A percentile compares a stretch with the other conserved stretches of the same genome.
phyloP scores from a whole-genome alignment of 2,797 vertebrate species.

The Nyctalus aviator region DNA sequence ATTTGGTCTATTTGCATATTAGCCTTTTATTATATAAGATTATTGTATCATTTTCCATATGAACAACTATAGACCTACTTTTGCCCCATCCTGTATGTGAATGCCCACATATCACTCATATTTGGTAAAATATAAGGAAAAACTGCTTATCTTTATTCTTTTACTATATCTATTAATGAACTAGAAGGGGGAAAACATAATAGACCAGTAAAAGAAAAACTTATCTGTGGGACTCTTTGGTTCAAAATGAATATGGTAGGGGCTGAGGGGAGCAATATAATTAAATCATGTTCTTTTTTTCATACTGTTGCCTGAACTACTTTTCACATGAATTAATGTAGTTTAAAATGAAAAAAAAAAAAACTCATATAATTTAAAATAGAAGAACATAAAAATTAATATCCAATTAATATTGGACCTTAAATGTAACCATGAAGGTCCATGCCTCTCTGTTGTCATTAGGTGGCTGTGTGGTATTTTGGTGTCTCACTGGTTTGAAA shows the following conservation, averaged over 20 bases:
- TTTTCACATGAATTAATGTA: constrained; percentile 9
- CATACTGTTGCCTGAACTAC: background rate
- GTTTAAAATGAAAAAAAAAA: constrained; percentile 2
- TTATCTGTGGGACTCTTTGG: background rate
- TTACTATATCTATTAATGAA: background rate
- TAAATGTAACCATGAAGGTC: background rate
- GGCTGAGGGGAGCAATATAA: background rate
- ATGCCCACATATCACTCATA: background rate
- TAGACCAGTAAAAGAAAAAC: background rate
- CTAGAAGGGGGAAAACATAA: background rate
- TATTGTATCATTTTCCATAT: background rate
- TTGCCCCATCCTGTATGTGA: background rate
- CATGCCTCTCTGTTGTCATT: background rate
- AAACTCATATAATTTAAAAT: background rate
- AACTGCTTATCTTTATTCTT: background rate
- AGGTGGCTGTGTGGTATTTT: background rate
- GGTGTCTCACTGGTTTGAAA: background rate
- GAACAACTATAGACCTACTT: background rate
- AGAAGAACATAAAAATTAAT: background rate
- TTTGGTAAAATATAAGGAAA: background rate
- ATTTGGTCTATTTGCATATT: too few relatives aligned
- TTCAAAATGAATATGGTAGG: background rate
- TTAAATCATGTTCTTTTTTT: background rate
- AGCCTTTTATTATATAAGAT: too few relatives aligned
- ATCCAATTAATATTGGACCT: background rate